Base-by-base conservation (phyloP, 2,113 vertebrate genomes). In the Pyrgilauda ruficollis region DNA sequence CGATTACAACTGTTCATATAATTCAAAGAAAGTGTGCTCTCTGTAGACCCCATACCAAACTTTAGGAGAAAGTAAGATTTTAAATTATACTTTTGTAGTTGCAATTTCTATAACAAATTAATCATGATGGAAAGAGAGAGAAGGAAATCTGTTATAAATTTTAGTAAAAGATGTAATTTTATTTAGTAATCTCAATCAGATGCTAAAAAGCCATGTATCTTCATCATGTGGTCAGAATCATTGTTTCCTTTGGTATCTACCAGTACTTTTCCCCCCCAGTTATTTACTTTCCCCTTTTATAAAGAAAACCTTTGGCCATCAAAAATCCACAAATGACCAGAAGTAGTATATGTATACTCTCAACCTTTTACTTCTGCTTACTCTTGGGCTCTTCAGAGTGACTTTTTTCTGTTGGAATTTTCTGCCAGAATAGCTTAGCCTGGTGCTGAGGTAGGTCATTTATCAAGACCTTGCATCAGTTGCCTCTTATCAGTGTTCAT, bases 181-280 rank as follows among this genome's bases (percentile, higher is more conserved):
- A 41, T 70, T 84, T 56, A 64, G 11, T 67, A 10, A 58, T 77
- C 22, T 75, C 24, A 61, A 21, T 68, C 30, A 87, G 47, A 59
- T 52, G 21, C 27, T 62, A 50, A 49, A 83, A 92, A 89, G 37
- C 31, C 37, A 20, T 2, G 2, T 49, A 8, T 61, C 9, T 89
- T 78, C 61, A 50, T 61, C 21, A 46, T 24, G 10, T 87, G 35
- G 7, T 58, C 66, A n/a, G 35, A 90, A 76, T 78, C 2, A 27
- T n/a, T 50, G 5, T 61, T 89, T 52, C 22, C 15, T 79, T 30
- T 3, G 2, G 21, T 63, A 39, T 43, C 33, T 78, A 33, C 5
- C n/a, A 27, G 4, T 74, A 18, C 7, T 23, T 41, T 37, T 21
- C 0, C 1, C 0, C 4, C 2, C 46, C 31, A 13, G 24, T 78